Percentiles rank a stretch among this genome's conserved stretches.
phyloP scores from a whole-genome alignment of 2,113 vertebrate species.

The Sterrhoptilus dennistouni region DNA sequence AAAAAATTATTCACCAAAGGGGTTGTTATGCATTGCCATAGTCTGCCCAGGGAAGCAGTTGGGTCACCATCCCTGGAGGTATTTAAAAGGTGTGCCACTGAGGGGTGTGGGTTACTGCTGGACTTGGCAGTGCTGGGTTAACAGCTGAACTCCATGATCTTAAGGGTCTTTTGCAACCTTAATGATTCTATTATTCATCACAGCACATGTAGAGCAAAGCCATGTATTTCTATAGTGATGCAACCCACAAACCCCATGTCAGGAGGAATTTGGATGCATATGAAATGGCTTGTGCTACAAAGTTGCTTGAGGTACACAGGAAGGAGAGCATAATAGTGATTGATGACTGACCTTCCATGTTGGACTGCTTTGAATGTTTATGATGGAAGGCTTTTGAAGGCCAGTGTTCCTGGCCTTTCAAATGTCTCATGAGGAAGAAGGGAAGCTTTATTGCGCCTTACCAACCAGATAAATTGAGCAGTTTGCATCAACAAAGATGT shows the following conservation, averaged over 20 bases:
- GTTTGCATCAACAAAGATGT: neutral
- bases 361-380: neutral
- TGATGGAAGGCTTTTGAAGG: neutral
- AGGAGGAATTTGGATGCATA: neutral
- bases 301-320: neutral
- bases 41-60: neutral
- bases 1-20: neutral
- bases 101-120: neutral
- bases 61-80: neutral
- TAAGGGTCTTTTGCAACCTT: neutral
- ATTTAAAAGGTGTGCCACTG: accelerated
- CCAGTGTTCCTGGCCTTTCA: neutral
- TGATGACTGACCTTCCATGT: neutral
- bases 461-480: neutral
- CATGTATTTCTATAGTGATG: neutral
- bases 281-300: neutral
- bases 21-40: neutral
- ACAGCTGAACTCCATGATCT: accelerated
- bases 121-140: neutral
- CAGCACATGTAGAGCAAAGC: neutral
- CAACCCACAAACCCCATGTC: neutral
- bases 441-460: neutral
- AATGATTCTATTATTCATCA: neutral
- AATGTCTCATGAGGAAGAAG: neutral
- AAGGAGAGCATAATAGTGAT: neutral